These are phyloP conservation scores for Ameiurus melas DNA, from an alignment of 2,113 vertebrate genomes.

Conservation along the genomic window DNA sequence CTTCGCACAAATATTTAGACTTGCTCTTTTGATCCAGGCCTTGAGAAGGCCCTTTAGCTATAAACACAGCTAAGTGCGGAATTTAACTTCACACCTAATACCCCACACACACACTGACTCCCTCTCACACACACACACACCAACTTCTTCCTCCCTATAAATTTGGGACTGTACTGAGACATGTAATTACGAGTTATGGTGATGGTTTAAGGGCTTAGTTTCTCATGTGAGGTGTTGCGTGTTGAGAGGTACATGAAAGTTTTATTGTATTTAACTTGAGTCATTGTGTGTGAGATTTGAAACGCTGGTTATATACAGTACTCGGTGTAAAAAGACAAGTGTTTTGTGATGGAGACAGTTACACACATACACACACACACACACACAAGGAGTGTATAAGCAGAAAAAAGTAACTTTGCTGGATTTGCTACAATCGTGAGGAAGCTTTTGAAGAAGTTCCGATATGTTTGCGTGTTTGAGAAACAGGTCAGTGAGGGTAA, in stretches of 20 bases:
- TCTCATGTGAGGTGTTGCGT: conserved; percentile 45
- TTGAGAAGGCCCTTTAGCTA: conserved; percentile 26
- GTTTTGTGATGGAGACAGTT: conserved; percentile 7
- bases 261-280: conserved; percentile 28
- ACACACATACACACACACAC: no score
- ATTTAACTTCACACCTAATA: conserved; percentile 37
- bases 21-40: conserved; percentile 41
- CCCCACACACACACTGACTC: conserved; percentile 20
- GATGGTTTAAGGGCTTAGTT: conserved; percentile 34
- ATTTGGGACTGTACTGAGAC: conserved; percentile 12
- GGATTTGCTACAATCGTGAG: conserved; percentile 12
- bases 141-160: conserved; percentile 14
- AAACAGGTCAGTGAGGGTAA: conserved; percentile 54
- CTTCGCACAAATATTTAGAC: conserved; percentile 50
- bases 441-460: conserved; percentile 17
- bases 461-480: conserved; percentile 22
- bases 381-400: background rate
- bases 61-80: conserved; percentile 47
- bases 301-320: conserved; percentile 10
- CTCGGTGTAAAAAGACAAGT: background rate
- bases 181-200: conserved; percentile 45
- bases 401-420: background rate
- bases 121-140: conserved; percentile 27
- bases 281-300: conserved; percentile 25
- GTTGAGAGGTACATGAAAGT: conserved; percentile 9